These are phyloP conservation scores for Apamea sordens DNA, from an alignment of 2,888 invertebrate species.

Conservation along the genomic window DNA sequence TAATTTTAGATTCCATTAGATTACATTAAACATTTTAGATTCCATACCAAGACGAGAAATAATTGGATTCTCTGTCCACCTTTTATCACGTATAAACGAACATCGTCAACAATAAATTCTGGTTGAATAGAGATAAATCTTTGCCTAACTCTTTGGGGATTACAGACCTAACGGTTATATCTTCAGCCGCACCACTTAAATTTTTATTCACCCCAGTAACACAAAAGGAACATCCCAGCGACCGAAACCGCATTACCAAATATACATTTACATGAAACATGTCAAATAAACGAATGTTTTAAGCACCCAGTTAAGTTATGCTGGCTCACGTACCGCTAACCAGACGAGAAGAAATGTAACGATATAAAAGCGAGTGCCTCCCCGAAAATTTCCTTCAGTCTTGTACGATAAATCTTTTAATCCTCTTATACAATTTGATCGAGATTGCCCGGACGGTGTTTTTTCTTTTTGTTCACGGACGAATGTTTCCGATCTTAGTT, in stretches of 20 bases:
- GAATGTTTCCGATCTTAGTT: constrained; percentile 74
- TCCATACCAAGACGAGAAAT: not conserved
- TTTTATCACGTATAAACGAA: constrained; percentile 25
- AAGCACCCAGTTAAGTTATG: constrained; percentile 72
- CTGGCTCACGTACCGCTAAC: constrained; percentile 72
- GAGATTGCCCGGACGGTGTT: constrained; percentile 80
- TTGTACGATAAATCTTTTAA: constrained; percentile 88
- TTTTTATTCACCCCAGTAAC: constrained; percentile 50
- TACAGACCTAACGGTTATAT: constrained; percentile 37
- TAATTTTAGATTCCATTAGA: not conserved
- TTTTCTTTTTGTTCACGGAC: constrained; percentile 68
- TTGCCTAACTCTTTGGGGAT: constrained; percentile 21
- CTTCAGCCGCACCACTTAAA: constrained; percentile 25
- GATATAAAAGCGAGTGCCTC: constrained; percentile 84
- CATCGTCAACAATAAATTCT: constrained; percentile 16
- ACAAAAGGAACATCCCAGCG: constrained; percentile 60
- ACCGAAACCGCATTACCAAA: constrained; percentile 70
- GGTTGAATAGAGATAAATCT: constrained; percentile 28
- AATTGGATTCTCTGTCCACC: not conserved
- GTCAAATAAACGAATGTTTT: constrained; percentile 72
- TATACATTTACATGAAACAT: constrained; percentile 80
- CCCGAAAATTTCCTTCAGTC: constrained; percentile 86
- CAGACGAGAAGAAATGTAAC: constrained; percentile 81
- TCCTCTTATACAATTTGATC: constrained; percentile 89
- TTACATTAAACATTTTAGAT: no score